Evolutionary conservation across 2,888 invertebrate species (phyloP).

Genomic region (Ashinkailepas kermadecensis): DNA sequence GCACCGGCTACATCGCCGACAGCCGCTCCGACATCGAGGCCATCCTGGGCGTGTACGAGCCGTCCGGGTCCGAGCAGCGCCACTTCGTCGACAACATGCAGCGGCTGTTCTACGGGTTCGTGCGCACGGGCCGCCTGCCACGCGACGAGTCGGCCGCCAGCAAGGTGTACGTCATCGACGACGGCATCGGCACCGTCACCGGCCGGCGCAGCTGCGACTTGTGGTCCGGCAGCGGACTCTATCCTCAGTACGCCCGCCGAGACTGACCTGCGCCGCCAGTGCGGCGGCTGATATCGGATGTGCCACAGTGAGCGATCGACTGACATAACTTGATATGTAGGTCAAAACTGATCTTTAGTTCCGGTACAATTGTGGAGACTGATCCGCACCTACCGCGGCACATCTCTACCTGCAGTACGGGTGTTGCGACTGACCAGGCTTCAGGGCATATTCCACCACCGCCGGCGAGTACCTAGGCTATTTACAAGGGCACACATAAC

Average conservation of each 20-base stretch:
- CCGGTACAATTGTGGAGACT: too few relatives aligned
- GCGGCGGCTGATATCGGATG: background rate
- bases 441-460: too few relatives aligned
- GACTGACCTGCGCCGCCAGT: background rate
- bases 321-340: too few relatives aligned
- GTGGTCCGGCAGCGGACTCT: constrained; percentile 52
- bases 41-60: constrained; percentile 64
- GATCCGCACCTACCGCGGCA: too few relatives aligned
- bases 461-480: too few relatives aligned
- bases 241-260: constrained; percentile 7
- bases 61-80: constrained; percentile 59
- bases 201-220: constrained; percentile 66
- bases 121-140: constrained; percentile 58
- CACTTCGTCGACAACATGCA: constrained; percentile 70
- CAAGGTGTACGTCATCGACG: constrained; percentile 39
- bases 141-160: constrained; percentile 37
- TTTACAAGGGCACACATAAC: too few relatives aligned
- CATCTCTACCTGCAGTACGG: too few relatives aligned
- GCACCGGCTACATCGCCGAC: constrained; percentile 44
- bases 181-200: constrained; percentile 33
- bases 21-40: constrained; percentile 65
- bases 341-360: too few relatives aligned
- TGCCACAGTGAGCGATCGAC: background rate
- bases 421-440: too few relatives aligned
- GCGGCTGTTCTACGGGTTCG: constrained; percentile 71